Conservation (phyloP, 2,888 invertebrate species). For the Sminthurides aquaticus region DNA sequence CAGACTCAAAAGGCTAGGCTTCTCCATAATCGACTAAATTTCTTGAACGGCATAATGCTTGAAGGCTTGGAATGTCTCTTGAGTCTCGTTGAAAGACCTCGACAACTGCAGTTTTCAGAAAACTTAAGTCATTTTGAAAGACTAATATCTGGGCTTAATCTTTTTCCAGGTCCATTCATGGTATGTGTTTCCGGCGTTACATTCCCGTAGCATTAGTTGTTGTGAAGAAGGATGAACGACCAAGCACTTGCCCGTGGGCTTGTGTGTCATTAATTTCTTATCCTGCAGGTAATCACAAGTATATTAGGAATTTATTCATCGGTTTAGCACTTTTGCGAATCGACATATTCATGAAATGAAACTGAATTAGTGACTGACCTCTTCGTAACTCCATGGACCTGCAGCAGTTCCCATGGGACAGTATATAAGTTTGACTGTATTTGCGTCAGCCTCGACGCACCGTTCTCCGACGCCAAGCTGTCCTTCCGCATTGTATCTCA, state of each 20-base stretch:
- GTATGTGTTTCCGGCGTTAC: conserved; percentile 75
- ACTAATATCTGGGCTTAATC: conserved; percentile 57
- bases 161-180: conserved; percentile 81
- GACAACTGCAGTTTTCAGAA: too few species aligned
- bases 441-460: conserved; percentile 86
- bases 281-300: conserved; percentile 46
- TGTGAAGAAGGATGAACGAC: conserved; percentile 74
- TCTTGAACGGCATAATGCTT: too few species aligned
- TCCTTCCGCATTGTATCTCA: conserved; percentile 74
- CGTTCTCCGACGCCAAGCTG: conserved; percentile 27
- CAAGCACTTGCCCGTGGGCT: conserved; percentile 71
- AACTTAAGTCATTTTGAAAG: too few species aligned
- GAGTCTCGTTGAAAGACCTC: too few species aligned
- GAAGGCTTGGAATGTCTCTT: too few species aligned
- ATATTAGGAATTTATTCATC: background rate
- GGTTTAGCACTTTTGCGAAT: background rate
- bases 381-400: conserved; percentile 90
- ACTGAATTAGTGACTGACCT: conserved; percentile 48
- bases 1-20: too few species aligned
- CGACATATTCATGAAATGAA: conserved; percentile 11
- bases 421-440: conserved; percentile 78
- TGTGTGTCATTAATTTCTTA: conserved; percentile 64
- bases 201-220: conserved; percentile 69
- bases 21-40: too few species aligned
- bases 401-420: conserved; percentile 87